Evolutionary conservation across 2,888 invertebrate genomes (phyloP).

Genomic region (Liodrosophila aerea): DNA sequence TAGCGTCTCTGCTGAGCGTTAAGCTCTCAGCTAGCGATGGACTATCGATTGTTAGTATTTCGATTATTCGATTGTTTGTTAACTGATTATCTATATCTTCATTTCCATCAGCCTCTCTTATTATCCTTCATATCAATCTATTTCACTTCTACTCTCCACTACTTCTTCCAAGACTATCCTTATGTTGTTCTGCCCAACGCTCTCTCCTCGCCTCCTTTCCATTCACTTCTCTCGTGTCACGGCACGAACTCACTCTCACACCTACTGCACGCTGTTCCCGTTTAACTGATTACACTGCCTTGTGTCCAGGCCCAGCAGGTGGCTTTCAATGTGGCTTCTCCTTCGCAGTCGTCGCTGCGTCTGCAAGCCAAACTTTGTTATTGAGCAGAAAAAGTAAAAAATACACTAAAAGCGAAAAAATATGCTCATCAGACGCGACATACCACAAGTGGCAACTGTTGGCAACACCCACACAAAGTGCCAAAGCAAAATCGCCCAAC

Average conservation of each 20-base stretch:
- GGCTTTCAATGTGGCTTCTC: slow-evolving; percentile 53
- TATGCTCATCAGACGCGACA: slow-evolving; percentile 39
- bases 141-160: too few relatives aligned
- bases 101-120: too few relatives aligned
- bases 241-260: neutral
- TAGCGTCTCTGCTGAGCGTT: neutral
- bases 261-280: slow-evolving; percentile 23
- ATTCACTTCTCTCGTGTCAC: slow-evolving; percentile 12
- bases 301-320: slow-evolving; percentile 78
- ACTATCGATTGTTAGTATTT: neutral
- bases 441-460: slow-evolving; percentile 44
- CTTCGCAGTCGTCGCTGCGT: slow-evolving; percentile 54
- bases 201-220: neutral
- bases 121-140: too few relatives aligned
- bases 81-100: neutral
- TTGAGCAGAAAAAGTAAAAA: slow-evolving; percentile 4
- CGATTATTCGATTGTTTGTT: neutral
- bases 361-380: slow-evolving; percentile 48
- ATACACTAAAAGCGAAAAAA: slow-evolving; percentile 1
- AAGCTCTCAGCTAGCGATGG: slow-evolving; percentile 17
- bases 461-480: slow-evolving; percentile 54
- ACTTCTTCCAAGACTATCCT: too few relatives aligned
- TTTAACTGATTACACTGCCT: slow-evolving; percentile 73
- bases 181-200: too few relatives aligned
- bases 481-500: neutral